Percentiles rank a stretch among this genome's conserved stretches.
phyloP scores from a whole-genome alignment of 2,113 vertebrate species.

The Azemiops feae region DNA sequence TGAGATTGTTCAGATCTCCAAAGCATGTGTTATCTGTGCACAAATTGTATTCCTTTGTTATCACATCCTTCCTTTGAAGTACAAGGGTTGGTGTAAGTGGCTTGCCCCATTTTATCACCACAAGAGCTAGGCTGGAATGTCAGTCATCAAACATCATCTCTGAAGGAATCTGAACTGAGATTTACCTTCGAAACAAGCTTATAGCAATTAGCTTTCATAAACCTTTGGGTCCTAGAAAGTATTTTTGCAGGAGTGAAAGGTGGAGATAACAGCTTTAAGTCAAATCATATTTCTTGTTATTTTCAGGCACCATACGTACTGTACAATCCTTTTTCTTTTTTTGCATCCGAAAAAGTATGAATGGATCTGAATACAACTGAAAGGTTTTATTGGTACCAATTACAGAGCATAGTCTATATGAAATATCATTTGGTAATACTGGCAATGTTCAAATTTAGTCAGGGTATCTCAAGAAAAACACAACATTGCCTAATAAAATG shows the following conservation, averaged over 20 bases:
- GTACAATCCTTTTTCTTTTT: background rate
- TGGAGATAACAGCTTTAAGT: background rate
- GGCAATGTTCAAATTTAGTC: background rate
- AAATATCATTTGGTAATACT: background rate
- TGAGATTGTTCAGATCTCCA: background rate
- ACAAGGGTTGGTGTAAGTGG: background rate
- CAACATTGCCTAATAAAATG: background rate
- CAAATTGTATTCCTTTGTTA: background rate
- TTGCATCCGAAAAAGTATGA: background rate
- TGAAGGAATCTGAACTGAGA: background rate
- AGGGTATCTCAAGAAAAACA: background rate
- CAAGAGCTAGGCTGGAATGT: background rate
- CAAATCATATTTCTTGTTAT: background rate
- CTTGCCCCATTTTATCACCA: background rate
- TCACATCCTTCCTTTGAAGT: background rate
- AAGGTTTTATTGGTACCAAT: background rate
- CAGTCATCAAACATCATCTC: background rate
- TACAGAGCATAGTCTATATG: too few relatives aligned
- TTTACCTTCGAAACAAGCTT: background rate
- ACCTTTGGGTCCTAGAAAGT: background rate
- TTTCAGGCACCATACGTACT: background rate
- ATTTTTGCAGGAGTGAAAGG: background rate
- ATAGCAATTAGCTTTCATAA: background rate
- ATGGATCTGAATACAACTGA: background rate
- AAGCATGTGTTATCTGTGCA: background rate